A percentile compares a stretch with the other conserved stretches of the same genome.
phyloP scores from a whole-genome alignment of 2,113 vertebrate species.

The Hepsetus odoe region DNA sequence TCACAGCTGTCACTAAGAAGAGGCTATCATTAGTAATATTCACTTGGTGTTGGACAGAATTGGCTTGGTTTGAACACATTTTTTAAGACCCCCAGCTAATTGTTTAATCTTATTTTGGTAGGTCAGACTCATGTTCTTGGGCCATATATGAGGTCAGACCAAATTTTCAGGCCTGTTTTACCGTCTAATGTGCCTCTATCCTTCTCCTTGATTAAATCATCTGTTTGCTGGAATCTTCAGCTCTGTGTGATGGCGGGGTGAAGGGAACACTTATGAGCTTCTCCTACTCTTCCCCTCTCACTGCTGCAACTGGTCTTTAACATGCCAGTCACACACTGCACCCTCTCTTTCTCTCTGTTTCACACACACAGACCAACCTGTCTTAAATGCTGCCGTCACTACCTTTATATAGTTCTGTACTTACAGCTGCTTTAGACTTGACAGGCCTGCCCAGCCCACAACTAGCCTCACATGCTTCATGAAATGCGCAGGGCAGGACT shows the following conservation, averaged over 20 bases:
- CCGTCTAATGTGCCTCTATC: neutral
- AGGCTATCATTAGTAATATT: too few relatives aligned
- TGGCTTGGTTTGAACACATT: too few relatives aligned
- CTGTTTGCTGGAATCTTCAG: conserved; percentile 29
- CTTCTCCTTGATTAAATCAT: conserved; percentile 41
- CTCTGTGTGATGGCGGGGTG: conserved; percentile 10
- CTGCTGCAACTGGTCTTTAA: conserved; percentile 21
- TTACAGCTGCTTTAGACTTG: conserved; percentile 4
- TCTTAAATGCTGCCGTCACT: neutral
- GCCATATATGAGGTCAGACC: neutral
- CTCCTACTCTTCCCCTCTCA: neutral
- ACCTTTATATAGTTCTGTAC: neutral
- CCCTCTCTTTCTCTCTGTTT: neutral
- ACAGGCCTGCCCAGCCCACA: conserved; percentile 16
- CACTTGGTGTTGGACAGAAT: too few relatives aligned
- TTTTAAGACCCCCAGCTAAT: too few relatives aligned
- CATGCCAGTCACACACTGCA: conserved; percentile 15
- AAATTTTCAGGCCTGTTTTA: neutral
- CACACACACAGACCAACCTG: conserved; percentile 5
- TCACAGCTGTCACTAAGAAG: too few relatives aligned
- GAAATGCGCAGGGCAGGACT: neutral
- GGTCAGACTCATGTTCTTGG: neutral
- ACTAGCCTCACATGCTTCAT: neutral
- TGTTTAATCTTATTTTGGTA: neutral
- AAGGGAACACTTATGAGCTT: conserved; percentile 35